Percentiles rank a stretch among this genome's conserved stretches.
phyloP scores from a whole-genome alignment of 2,888 invertebrate genomes.

The Ecliptopera silaceata region DNA sequence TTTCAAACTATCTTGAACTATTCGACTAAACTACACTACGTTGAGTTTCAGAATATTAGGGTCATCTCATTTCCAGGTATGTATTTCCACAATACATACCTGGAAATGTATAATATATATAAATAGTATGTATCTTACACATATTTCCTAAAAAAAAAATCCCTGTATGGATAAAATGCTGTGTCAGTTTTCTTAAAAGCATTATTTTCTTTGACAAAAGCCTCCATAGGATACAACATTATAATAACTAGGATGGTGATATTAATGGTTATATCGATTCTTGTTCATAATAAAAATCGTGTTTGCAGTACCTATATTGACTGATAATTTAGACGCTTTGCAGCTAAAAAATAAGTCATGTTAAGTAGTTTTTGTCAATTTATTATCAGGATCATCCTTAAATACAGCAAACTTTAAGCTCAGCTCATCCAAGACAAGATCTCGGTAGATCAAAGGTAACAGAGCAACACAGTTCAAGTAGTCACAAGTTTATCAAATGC shows the following conservation, averaged over 20 bases:
- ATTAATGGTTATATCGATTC: not conserved
- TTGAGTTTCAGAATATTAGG: slow-evolving; percentile 7
- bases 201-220: not conserved
- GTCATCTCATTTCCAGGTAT: slow-evolving; percentile 1
- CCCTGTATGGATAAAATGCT: not conserved
- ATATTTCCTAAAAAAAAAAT: not conserved
- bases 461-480: not conserved
- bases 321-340: too few relatives aligned
- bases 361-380: too few relatives aligned
- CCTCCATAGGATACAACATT: not conserved
- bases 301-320: too few relatives aligned
- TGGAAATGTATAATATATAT: too few relatives aligned
- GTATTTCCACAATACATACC: not conserved
- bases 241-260: not conserved
- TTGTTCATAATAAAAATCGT: not conserved
- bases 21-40: slow-evolving; percentile 12
- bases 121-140: too few relatives aligned
- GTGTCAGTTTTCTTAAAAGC: not conserved
- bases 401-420: too few relatives aligned
- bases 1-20: slow-evolving; percentile 17
- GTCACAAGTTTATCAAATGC: not conserved
- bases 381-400: too few relatives aligned
- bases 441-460: too few relatives aligned
- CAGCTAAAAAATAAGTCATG: too few relatives aligned
- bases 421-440: too few relatives aligned